Evolutionary conservation across 2,113 vertebrate genomes (phyloP), one percentile per base, ranked within the genome.

Genomic region (Nicator chloris): DNA sequence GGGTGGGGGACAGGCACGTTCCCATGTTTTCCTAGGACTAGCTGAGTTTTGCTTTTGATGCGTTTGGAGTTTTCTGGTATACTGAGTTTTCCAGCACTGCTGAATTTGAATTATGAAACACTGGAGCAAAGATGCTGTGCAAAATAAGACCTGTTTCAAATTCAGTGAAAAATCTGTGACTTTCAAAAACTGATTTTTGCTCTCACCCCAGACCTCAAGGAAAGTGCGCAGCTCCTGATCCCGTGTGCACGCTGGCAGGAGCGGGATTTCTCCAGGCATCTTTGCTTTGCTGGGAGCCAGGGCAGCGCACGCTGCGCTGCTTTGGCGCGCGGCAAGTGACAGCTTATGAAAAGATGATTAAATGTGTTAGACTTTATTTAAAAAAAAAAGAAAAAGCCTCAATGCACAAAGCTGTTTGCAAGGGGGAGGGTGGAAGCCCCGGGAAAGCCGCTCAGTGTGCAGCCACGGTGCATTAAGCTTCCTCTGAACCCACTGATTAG

Each of bases 271-370:
- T n/a, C 15, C 30, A 1, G 26, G 42, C 22, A 1, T 1, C 2
- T 15, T 5, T 10, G 19, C 84, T 89, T 30, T n/a, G 63, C 92
- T 50, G 16, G 6, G 75, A 49, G 75, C 47, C 0, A 1, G 51
- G 54, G 78, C 13, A 45, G 49, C 40, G 50, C 9, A 1, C 2
- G 1, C 44, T 2, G 65, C 83, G 80, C 76, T 9, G 5, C 84
- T 54, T 70, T 22, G 1, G 6, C 13, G 5, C 0, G 4, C 35
- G 6, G 78, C 61, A 47, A 35, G 64, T 86, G 94, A 90, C 95
- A 78, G 91, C 80, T 90, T 78, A 91, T 31, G 80, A 81, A 88
- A 88, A 86, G 90, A 73, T 88, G 82, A 88, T 88, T 90, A 82
- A 96, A 95, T 4, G 60, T 37, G 75, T 83, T 73, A 73, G 92